These are phyloP conservation scores for Cinclus mexicanus DNA, from an alignment of 2,113 vertebrate species.

Conservation along the genomic window DNA sequence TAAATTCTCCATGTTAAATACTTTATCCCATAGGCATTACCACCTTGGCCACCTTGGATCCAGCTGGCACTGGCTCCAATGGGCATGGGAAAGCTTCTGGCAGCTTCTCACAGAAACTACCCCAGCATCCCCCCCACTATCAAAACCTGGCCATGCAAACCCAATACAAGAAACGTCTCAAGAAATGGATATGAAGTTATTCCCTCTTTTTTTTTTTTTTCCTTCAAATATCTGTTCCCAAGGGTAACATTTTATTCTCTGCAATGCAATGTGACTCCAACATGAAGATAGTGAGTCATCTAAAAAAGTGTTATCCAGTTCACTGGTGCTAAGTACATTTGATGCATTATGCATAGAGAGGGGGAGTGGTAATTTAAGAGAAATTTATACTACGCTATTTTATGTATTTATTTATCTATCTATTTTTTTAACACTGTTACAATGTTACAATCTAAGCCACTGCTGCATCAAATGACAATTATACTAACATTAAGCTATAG, in stretches of 20 bases:
- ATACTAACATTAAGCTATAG: slow-evolving; percentile 56
- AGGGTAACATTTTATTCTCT: slow-evolving; percentile 57
- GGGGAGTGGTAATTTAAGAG: slow-evolving; percentile 56
- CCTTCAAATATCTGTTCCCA: slow-evolving; percentile 47
- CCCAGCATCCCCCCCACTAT: fast-evolving
- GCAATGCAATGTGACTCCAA: slow-evolving; percentile 37
- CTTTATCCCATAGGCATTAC: fast-evolving
- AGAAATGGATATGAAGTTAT: slow-evolving; percentile 32
- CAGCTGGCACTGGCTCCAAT: background rate
- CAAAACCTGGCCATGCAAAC: background rate
- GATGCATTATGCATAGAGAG: slow-evolving; percentile 38
- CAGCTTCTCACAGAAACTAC: background rate
- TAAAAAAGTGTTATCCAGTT: slow-evolving; percentile 46
- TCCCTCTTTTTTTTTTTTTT: background rate
- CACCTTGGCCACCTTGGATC: background rate
- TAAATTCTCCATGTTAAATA: background rate
- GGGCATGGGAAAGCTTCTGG: background rate
- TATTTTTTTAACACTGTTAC: background rate
- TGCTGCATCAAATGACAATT: slow-evolving; percentile 51
- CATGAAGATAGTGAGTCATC: slow-evolving; percentile 53
- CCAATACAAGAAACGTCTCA: background rate
- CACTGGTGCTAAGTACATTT: slow-evolving; percentile 57
- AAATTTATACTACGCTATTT: slow-evolving; percentile 64
- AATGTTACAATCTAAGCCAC: slow-evolving; percentile 34
- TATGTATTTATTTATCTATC: slow-evolving; percentile 65